Conservation (phyloP, 2,888 invertebrate species). For the Cylindroiulus punctatus region DNA sequence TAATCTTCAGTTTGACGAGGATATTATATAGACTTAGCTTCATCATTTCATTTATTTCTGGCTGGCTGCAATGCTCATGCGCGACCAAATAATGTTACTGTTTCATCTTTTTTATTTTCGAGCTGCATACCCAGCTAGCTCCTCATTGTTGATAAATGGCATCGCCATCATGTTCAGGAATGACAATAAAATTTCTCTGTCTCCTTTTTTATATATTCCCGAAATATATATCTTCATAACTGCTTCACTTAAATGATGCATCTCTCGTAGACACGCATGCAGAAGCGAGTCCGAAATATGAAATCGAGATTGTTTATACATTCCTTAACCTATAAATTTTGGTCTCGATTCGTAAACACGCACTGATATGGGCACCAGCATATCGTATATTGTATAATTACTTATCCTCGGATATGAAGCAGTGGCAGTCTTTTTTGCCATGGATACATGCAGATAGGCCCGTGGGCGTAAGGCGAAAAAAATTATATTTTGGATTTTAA, state of each 20-base stretch:
- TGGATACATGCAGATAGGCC: conserved; percentile 14
- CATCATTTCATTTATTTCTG: conserved; percentile 44
- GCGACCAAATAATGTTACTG: not conserved
- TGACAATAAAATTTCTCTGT: conserved; percentile 39
- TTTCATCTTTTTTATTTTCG: not conserved
- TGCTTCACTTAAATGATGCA: conserved; percentile 45
- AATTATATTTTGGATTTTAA: conserved; percentile 25
- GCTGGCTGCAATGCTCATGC: conserved; percentile 10
- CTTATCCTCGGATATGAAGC: not conserved
- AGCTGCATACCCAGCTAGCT: not conserved
- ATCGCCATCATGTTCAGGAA: conserved; percentile 47
- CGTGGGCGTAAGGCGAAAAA: not conserved
- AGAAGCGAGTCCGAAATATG: conserved; percentile 28
- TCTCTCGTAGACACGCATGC: conserved; percentile 36
- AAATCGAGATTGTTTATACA: conserved; percentile 45
- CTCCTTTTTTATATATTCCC: conserved; percentile 6
- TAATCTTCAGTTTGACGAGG: conserved; percentile 47
- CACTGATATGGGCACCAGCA: conserved; percentile 43
- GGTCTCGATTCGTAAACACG: conserved; percentile 37
- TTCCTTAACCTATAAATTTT: conserved; percentile 47
- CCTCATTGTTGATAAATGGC: conserved; percentile 43
- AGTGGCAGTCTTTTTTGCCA: not conserved
- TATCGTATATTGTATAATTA: conserved; percentile 24
- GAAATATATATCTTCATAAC: conserved; percentile 47
- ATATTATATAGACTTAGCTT: conserved; percentile 47